Evolutionary conservation across 2,888 invertebrate species (phyloP).

Genomic region (Chymomyza caudatula): DNA sequence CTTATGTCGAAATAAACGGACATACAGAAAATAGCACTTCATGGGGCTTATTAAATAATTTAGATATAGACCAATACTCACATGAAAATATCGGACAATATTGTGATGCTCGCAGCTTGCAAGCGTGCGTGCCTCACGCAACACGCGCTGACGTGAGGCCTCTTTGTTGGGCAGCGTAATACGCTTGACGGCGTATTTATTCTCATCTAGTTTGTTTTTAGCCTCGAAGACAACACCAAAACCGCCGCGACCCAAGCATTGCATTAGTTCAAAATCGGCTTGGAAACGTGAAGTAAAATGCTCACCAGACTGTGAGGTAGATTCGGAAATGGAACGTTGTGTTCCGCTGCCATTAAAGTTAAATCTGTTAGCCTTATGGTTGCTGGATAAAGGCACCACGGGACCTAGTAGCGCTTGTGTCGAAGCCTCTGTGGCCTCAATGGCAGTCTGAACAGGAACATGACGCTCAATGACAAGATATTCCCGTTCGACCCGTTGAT

Average conservation of each 20-base stretch:
- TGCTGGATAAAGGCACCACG: constrained; percentile 28
- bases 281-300: constrained; percentile 83
- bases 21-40: no score
- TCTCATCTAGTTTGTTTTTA: constrained; percentile 94
- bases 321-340: constrained; percentile 68
- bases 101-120: constrained; percentile 96
- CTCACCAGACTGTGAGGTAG: constrained; percentile 66
- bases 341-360: constrained; percentile 22
- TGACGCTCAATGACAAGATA: constrained; percentile 77
- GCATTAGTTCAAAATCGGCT: constrained; percentile 89
- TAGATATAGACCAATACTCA: constrained; percentile 38
- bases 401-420: constrained; percentile 68
- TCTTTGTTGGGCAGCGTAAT: constrained; percentile 91
- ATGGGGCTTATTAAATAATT: no score
- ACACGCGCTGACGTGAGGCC: constrained; percentile 89
- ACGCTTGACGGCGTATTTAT: constrained; percentile 96
- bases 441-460: constrained; percentile 76
- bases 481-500: constrained; percentile 70
- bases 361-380: constrained; percentile 38
- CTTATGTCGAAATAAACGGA: no score
- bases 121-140: constrained; percentile 95
- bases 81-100: constrained; percentile 90
- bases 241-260: constrained; percentile 92
- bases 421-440: constrained; percentile 76
- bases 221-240: constrained; percentile 98